Percentiles rank a stretch among this genome's conserved stretches.
These are phyloP conservation scores for Pseudochromis fuscus DNA, from an alignment of 2,797 vertebrate genomes.

Conservation along the genomic window DNA sequence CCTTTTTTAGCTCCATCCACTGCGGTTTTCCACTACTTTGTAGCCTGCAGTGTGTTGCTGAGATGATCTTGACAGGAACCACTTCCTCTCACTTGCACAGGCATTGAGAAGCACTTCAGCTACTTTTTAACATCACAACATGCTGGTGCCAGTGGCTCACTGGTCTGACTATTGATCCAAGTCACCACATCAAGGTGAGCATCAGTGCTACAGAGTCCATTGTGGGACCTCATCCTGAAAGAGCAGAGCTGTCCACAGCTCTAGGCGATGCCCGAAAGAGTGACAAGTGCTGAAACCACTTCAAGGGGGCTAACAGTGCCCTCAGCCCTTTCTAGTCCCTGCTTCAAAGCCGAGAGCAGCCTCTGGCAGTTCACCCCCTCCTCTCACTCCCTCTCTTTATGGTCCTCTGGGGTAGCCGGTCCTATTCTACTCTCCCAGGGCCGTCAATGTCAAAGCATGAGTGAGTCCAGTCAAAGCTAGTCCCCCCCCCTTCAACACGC, in stretches of 20 bases:
- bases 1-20: slow-evolving; percentile 49
- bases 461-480: slow-evolving; percentile 82
- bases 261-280: slow-evolving; percentile 82
- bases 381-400: slow-evolving; percentile 57
- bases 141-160: slow-evolving; percentile 80
- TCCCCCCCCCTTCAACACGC: slow-evolving; percentile 37
- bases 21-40: slow-evolving; percentile 68
- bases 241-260: slow-evolving; percentile 81
- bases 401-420: slow-evolving; percentile 79
- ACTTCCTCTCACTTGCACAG: slow-evolving; percentile 63
- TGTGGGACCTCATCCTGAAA: slow-evolving; percentile 83
- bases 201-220: slow-evolving; percentile 75
- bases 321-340: slow-evolving; percentile 84
- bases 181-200: slow-evolving; percentile 86
- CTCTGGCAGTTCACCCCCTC: slow-evolving; percentile 80
- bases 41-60: slow-evolving; percentile 69
- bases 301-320: slow-evolving; percentile 83
- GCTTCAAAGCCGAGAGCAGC: slow-evolving; percentile 83
- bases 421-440: slow-evolving; percentile 79
- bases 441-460: slow-evolving; percentile 84
- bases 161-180: slow-evolving; percentile 84
- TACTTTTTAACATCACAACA: slow-evolving; percentile 81
- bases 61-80: slow-evolving; percentile 73
- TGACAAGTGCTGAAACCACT: slow-evolving; percentile 86
- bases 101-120: slow-evolving; percentile 71